Percentiles rank a stretch among this genome's conserved stretches.
phyloP scores from a whole-genome alignment of 2,113 vertebrate species.

The Oceanodroma tethys region DNA sequence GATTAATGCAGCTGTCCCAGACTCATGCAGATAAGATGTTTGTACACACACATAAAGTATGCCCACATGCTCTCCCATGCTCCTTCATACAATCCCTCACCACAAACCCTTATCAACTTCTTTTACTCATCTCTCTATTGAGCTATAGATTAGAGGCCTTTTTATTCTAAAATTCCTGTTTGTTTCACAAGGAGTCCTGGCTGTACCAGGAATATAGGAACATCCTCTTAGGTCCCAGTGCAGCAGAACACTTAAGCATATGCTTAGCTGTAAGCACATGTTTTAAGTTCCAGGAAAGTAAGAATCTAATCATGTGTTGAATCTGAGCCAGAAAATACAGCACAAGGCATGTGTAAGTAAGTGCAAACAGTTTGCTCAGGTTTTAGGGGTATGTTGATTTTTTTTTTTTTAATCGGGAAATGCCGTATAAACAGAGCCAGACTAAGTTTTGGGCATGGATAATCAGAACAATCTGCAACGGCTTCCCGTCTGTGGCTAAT shows the following conservation, averaged over 20 bases:
- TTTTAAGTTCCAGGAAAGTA: constrained; percentile 59
- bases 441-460: constrained; percentile 75
- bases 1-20: neutral
- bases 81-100: neutral
- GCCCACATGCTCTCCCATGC: neutral
- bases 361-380: constrained; percentile 58
- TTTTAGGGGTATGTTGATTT: constrained; percentile 61
- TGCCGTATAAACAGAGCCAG: constrained; percentile 71
- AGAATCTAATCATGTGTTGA: constrained; percentile 54
- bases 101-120: neutral
- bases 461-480: constrained; percentile 82
- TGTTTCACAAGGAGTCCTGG: neutral
- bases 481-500: constrained; percentile 81
- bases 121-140: neutral
- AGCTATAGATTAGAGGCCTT: neutral
- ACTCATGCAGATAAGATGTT: neutral
- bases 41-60: neutral
- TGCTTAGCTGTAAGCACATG: constrained; percentile 54
- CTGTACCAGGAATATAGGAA: constrained; percentile 8
- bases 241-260: constrained; percentile 55
- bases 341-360: constrained; percentile 61
- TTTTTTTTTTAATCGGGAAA: constrained; percentile 46
- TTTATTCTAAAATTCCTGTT: neutral
- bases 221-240: neutral
- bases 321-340: constrained; percentile 43